Percentiles rank a stretch among this genome's conserved stretches.
These are phyloP conservation scores for Plectus sambesii DNA, from an alignment of 1,140 invertebrate species.

Conservation along the genomic window DNA sequence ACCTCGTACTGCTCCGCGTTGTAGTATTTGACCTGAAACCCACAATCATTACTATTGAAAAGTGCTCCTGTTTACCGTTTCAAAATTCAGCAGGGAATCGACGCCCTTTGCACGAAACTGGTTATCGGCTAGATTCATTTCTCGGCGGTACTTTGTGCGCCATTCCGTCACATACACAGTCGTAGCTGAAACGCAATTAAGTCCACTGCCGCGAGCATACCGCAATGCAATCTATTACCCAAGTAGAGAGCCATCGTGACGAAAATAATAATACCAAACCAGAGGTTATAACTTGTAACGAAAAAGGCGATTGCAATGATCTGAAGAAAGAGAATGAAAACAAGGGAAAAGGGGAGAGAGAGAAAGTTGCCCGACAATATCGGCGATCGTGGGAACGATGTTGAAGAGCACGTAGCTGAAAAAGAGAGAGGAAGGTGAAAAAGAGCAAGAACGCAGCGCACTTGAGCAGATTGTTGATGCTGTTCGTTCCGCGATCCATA, in stretches of 20 bases:
- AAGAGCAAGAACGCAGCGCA: slow-evolving; percentile 45
- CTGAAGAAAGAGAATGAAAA: too few species aligned
- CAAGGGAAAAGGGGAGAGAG: too few species aligned
- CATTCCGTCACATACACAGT: slow-evolving; percentile 84
- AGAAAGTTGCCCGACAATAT: too few species aligned
- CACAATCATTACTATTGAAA: slow-evolving; percentile 17
- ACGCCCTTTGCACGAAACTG: slow-evolving; percentile 75
- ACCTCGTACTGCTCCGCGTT: slow-evolving; percentile 82
- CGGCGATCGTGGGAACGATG: slow-evolving; percentile 77
- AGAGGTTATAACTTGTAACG: slow-evolving; percentile 69
- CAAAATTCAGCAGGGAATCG: slow-evolving; percentile 91
- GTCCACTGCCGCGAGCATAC: slow-evolving; percentile 2
- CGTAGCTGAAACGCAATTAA: slow-evolving; percentile 52
- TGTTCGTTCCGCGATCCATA: slow-evolving; percentile 88
- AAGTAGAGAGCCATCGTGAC: slow-evolving; percentile 81
- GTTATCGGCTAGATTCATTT: slow-evolving; percentile 87
- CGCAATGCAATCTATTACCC: slow-evolving; percentile 53
- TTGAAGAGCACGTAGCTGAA: slow-evolving; percentile 53
- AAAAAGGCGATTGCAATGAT: slow-evolving; percentile 84
- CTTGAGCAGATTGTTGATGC: slow-evolving; percentile 78
- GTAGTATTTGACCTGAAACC: slow-evolving; percentile 72
- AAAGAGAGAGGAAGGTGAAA: slow-evolving; percentile 52
- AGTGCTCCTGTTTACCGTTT: slow-evolving; percentile 58
- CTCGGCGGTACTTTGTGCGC: slow-evolving; percentile 79
- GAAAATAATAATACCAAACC: slow-evolving; percentile 87